These are phyloP conservation scores for Cryptomyrus ogoouensis DNA, from an alignment of 2,113 vertebrate genomes.

Conservation along the genomic window DNA sequence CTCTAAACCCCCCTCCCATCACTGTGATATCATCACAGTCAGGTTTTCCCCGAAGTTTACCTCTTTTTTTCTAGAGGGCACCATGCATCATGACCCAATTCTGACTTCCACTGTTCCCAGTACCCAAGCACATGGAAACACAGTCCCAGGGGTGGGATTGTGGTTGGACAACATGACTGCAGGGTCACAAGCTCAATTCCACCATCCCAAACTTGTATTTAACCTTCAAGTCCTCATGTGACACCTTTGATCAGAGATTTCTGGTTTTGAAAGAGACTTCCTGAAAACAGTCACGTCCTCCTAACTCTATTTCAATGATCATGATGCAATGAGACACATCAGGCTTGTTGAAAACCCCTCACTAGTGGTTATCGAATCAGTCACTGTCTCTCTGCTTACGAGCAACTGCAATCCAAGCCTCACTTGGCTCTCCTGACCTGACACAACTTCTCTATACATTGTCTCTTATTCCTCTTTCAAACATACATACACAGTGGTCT, in stretches of 20 bases:
- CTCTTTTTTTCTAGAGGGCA: not conserved
- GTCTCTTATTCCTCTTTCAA: not conserved
- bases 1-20: not conserved
- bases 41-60: not conserved
- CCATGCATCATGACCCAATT: not conserved
- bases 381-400: not conserved
- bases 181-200: not conserved
- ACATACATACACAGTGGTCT: not conserved
- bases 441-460: not conserved
- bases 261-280: not conserved
- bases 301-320: not conserved
- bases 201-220: not conserved
- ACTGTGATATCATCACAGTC: not conserved
- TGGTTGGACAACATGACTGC: not conserved
- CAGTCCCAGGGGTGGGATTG: not conserved
- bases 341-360: not conserved
- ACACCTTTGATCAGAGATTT: not conserved
- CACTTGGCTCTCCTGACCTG: not conserved
- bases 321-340: not conserved
- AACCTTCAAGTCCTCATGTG: not conserved
- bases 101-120: conserved; percentile 8
- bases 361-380: not conserved
- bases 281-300: not conserved
- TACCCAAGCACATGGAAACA: not conserved
- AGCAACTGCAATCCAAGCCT: not conserved